Conservation (phyloP, 64 coral and sea anemone genomes). For the Actinia equina region DNA sequence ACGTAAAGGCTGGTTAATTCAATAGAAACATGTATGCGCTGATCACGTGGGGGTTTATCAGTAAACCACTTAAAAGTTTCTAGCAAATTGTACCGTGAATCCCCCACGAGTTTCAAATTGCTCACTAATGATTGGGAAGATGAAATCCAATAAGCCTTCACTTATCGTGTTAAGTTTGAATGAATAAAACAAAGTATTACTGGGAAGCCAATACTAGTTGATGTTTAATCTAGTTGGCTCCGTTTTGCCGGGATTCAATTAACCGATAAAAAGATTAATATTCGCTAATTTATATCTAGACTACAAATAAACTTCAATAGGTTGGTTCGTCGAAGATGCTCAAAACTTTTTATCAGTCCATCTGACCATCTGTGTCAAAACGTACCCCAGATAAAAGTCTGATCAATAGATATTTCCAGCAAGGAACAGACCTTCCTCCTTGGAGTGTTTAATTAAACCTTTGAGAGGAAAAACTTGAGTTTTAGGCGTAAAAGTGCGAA, state of each 20-base stretch:
- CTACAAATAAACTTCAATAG: slow-evolving; percentile 8
- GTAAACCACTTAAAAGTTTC: too few species aligned
- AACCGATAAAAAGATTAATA: slow-evolving; percentile 7
- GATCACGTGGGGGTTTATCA: too few species aligned
- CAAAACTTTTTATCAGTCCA: neutral
- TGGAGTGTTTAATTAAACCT: neutral
- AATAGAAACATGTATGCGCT: too few species aligned
- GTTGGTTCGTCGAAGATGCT: neutral
- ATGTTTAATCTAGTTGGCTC: neutral
- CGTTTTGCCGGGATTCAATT: slow-evolving; percentile 14
- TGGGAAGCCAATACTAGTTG: neutral
- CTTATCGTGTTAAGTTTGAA: neutral
- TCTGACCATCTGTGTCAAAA: neutral
- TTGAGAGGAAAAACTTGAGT: neutral
- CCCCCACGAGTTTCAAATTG: too few species aligned
- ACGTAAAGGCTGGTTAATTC: too few species aligned
- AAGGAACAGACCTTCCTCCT: neutral
- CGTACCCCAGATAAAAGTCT: neutral
- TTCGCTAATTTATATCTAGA: neutral
- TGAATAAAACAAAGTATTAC: neutral
- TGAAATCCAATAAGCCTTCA: neutral
- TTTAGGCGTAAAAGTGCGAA: neutral
- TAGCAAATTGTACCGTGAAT: too few species aligned
- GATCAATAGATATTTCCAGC: neutral
- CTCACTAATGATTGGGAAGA: neutral